Base-by-base conservation (phyloP, 2,888 invertebrate genomes). In the Hybos culiciformis region DNA sequence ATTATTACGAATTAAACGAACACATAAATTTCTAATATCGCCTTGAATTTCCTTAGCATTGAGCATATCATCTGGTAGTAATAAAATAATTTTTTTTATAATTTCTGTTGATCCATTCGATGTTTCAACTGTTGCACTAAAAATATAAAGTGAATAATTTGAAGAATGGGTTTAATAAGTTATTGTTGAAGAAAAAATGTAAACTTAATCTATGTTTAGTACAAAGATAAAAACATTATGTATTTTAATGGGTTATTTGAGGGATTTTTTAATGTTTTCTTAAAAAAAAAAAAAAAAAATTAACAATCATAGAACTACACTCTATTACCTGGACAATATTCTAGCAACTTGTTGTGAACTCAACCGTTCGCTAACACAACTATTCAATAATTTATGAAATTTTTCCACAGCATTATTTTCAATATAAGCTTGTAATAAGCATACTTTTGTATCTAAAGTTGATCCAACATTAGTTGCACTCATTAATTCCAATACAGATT, bases 401-500 rank as follows among this genome's bases (percentile, higher is more conserved):
- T 59, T 59, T 11, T 57, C 53, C 3, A 55, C 37, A 41, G 70
- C 59, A 4, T 66, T 68, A 43, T 71, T 70, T 55, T 64, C 71
- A 4, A 72, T 69, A 21, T 73, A 62, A 0, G 72, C 73, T 41
- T 67, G 63, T 1, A 73, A 62, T 26, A 73, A 56, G 5, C 72
- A 66, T 0, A 70, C 66, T 46, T 71, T 69, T 0, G 76, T 77
- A 26, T 69, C 68, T 4, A 62, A 47, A 15, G 70, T 69, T 3
- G 63, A 59, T 0, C 62, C 51, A 3, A 80, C 54, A 42, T 73
- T 71, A 0, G 74, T 66, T 0, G 73, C 70, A 38, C 62, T 67
- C 77, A 80, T 78, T 58, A 72, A 74, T 29, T 66, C 64, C 5
- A 75, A 52, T 1, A 76, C 70, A 44, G 69, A 62, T 51, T 71